These are phyloP conservation scores for Gasterosteus nipponicus DNA, from an alignment of 2,113 vertebrate genomes.

Conservation along the genomic window DNA sequence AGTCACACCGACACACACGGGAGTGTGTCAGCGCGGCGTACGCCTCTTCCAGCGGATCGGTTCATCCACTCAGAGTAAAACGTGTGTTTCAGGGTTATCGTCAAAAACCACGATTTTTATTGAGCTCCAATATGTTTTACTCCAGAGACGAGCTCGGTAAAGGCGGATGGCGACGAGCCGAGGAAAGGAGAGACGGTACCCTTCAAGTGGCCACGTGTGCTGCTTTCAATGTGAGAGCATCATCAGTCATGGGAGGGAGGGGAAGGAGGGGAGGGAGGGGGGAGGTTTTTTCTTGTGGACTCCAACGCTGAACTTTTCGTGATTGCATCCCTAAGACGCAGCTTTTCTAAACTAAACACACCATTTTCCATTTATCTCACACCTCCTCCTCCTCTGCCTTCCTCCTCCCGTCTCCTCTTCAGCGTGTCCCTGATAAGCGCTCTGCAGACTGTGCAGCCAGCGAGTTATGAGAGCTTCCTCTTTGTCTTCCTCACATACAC, in stretches of 20 bases:
- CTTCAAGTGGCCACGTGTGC: background rate
- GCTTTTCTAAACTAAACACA: slow-evolving; percentile 23
- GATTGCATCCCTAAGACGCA: slow-evolving; percentile 4
- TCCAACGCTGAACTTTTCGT: background rate
- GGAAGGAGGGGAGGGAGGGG: background rate
- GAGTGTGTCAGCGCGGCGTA: slow-evolving; percentile 19
- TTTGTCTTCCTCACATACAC: slow-evolving; percentile 9
- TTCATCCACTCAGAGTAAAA: background rate
- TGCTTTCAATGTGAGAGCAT: background rate
- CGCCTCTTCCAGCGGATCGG: background rate
- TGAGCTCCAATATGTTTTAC: background rate
- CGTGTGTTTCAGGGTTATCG: background rate
- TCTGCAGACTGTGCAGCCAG: slow-evolving; percentile 49
- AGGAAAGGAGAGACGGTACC: background rate
- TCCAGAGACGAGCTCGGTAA: background rate
- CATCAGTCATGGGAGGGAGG: background rate
- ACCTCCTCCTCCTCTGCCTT: slow-evolving; percentile 10
- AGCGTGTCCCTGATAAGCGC: slow-evolving; percentile 26
- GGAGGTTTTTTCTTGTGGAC: slow-evolving; percentile 15
- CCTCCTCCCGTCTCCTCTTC: background rate
- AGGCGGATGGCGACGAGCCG: slow-evolving; percentile 2
- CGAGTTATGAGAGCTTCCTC: slow-evolving; percentile 44
- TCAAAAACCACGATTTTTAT: background rate
- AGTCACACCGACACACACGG: background rate
- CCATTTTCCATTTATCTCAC: slow-evolving; percentile 52